Evolutionary conservation across 1,140 invertebrate genomes (phyloP).

Genomic region (Scaptomyza montana): DNA sequence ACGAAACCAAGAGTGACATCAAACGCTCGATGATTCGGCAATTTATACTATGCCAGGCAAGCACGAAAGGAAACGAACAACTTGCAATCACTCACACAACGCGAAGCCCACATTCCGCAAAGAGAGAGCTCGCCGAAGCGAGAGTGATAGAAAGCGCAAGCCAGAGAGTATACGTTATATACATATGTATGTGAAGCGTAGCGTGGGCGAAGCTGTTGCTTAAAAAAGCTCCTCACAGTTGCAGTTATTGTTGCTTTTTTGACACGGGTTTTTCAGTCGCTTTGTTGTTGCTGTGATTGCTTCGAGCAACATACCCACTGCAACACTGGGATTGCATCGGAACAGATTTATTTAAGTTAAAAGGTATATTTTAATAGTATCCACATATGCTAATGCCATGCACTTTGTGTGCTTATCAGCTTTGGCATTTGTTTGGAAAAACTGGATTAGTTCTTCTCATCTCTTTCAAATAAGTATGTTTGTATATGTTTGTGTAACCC

Average conservation of each 20-base stretch:
- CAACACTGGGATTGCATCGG: constrained; percentile 32
- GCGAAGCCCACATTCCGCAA: constrained; percentile 22
- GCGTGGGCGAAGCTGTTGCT: constrained; percentile 41
- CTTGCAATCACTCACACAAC: constrained; percentile 5
- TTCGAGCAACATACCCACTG: neutral
- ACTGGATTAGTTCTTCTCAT: constrained; percentile 14
- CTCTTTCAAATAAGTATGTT: neutral
- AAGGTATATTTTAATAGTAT: neutral
- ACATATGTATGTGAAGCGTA: neutral
- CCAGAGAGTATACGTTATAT: constrained; percentile 15
- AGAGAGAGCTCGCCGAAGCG: neutral
- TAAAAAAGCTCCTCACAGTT: constrained; percentile 21
- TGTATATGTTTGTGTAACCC: neutral
- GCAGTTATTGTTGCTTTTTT: constrained; percentile 7
- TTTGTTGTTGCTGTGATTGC: neutral
- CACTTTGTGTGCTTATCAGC: constrained; percentile 1
- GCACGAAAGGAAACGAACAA: constrained; percentile 17
- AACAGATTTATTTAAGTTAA: constrained; percentile 30
- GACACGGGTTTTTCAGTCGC: too few relatives aligned
- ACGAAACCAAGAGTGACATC: constrained; percentile 69
- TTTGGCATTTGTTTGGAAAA: constrained; percentile 12
- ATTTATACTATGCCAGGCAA: constrained; percentile 53
- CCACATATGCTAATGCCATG: neutral
- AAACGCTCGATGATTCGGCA: constrained; percentile 42
- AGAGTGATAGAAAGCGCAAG: constrained; percentile 8